Evolutionary conservation across 1,140 invertebrate genomes (phyloP).

Genomic region (Wiebesia pumilae): DNA sequence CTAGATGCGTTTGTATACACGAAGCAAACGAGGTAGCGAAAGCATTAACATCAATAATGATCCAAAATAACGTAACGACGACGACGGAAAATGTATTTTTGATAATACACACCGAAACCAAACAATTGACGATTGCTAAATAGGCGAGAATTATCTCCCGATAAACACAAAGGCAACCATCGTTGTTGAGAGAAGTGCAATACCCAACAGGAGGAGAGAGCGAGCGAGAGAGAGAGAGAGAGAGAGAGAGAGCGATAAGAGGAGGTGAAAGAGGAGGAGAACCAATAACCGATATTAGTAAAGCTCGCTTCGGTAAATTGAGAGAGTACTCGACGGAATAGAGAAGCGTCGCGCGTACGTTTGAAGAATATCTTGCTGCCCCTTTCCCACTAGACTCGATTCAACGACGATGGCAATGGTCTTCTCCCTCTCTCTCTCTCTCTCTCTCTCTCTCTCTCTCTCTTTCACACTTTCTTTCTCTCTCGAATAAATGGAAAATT

Average conservation of each 20-base stretch:
- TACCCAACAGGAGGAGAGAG: neutral
- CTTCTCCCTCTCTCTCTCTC: slow-evolving; percentile 35
- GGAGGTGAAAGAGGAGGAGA: neutral
- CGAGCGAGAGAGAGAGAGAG: neutral
- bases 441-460: slow-evolving; percentile 36
- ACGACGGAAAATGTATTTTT: neutral
- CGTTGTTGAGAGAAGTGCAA: no score
- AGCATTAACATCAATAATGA: neutral
- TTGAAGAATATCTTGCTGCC: slow-evolving; percentile 40
- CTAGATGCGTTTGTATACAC: neutral
- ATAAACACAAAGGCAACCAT: neutral
- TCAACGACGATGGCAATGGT: neutral
- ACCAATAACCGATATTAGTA: slow-evolving; percentile 53
- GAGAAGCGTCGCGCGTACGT: slow-evolving; percentile 31
- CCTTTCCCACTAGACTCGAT: neutral
- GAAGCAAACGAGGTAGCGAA: neutral
- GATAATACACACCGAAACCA: neutral
- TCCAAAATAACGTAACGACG: neutral
- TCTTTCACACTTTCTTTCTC: slow-evolving; percentile 34
- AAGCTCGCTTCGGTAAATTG: slow-evolving; percentile 35
- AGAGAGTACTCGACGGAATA: slow-evolving; percentile 18
- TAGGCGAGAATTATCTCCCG: slow-evolving; percentile 12
- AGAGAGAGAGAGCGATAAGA: neutral
- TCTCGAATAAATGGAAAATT: slow-evolving; percentile 68
- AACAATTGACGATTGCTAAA: neutral